A percentile compares a stretch with the other conserved stretches of the same genome.
Conservation (phyloP, 1,140 invertebrate genomes). For the Tetranychus urticae region DNA sequence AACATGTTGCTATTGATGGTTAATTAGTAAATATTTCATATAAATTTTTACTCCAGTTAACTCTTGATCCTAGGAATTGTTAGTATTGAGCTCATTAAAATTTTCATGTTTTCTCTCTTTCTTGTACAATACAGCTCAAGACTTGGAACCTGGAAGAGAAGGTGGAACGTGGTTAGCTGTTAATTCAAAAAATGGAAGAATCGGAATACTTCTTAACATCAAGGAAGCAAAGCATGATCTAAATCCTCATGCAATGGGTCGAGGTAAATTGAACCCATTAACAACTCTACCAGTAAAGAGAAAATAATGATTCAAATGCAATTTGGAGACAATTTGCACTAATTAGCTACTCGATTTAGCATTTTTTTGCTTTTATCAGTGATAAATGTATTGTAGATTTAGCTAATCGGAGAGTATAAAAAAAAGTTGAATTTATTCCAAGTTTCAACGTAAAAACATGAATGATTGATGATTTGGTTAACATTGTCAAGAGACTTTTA, state of each 20-base stretch:
- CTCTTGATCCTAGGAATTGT: no score
- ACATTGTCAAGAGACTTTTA: background rate
- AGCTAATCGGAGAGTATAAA: no score
- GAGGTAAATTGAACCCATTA: no score
- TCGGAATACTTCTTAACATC: slow-evolving; percentile 43
- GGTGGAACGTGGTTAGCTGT: slow-evolving; percentile 52
- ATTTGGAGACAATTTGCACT: background rate
- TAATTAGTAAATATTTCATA: no score
- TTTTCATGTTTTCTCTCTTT: no score
- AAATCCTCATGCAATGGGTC: background rate
- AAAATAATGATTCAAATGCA: no score
- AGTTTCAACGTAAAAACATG: background rate
- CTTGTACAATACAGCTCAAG: slow-evolving; percentile 18
- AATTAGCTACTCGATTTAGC: background rate
- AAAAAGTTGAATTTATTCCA: background rate
- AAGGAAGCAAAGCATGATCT: slow-evolving; percentile 16
- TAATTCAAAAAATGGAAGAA: slow-evolving; percentile 25
- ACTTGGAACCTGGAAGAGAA: slow-evolving; percentile 41
- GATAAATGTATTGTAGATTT: no score
- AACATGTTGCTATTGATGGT: no score
- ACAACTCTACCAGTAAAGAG: no score
- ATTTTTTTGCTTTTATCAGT: no score
- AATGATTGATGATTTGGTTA: background rate
- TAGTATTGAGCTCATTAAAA: no score
- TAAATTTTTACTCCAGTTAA: no score